These are phyloP conservation scores for Pharmacophagus antenor DNA, from an alignment of 2,888 invertebrate species.

Conservation along the genomic window DNA sequence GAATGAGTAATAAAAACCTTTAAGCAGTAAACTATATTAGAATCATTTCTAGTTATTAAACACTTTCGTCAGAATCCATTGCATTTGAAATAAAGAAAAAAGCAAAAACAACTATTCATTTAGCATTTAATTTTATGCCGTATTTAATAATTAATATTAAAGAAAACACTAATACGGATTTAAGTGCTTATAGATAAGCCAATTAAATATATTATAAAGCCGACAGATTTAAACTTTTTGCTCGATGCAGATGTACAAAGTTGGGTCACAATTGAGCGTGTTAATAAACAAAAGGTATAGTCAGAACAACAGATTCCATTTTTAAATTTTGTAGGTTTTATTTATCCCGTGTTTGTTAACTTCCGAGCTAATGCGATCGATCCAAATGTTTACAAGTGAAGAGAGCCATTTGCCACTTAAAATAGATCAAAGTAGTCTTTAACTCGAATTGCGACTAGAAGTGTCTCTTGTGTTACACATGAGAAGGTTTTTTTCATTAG, in stretches of 20 bases:
- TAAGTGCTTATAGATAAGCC: not conserved
- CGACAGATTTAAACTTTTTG: not conserved
- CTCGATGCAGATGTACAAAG: not conserved
- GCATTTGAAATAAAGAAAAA: no score
- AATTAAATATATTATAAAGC: not conserved
- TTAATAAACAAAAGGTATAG: not conserved
- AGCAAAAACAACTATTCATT: no score
- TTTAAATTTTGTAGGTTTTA: constrained; percentile 6
- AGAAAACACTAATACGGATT: no score
- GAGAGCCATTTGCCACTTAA: constrained; percentile 57
- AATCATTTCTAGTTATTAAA: no score
- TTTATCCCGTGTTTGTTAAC: constrained; percentile 40
- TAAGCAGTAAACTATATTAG: no score
- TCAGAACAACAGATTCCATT: constrained; percentile 4
- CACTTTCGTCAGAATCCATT: no score
- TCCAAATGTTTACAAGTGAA: constrained; percentile 51
- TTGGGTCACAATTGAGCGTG: not conserved
- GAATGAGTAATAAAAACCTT: no score
- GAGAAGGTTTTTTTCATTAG: constrained; percentile 40
- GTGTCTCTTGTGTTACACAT: constrained; percentile 58
- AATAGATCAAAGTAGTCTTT: constrained; percentile 71
- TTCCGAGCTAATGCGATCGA: constrained; percentile 51
- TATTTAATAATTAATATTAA: no score
- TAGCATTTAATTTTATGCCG: no score
- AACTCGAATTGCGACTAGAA: constrained; percentile 52